phyloP scores from a whole-genome alignment of 23 tunicate species.

The Trididemnum miniatum region DNA sequence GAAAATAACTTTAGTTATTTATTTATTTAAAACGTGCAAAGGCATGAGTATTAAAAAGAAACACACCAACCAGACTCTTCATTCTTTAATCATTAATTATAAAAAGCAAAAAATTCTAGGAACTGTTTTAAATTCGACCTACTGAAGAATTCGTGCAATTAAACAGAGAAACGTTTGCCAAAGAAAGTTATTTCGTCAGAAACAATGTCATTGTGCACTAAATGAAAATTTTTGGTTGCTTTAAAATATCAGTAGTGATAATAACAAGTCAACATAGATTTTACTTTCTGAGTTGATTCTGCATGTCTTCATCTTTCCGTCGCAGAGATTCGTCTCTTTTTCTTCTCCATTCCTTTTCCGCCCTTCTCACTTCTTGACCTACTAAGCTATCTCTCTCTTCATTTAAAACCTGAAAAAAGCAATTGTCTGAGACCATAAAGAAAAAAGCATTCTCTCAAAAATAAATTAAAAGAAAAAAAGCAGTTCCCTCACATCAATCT shows the following conservation, averaged over 20 bases:
- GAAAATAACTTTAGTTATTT: no score
- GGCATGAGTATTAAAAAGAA: no score
- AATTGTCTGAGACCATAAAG: no score
- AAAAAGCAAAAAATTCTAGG: no score
- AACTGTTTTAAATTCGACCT: no score
- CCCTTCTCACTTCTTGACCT: constrained; percentile 30
- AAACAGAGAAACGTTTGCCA: no score
- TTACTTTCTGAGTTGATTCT: constrained; percentile 51
- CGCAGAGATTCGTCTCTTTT: constrained; percentile 52
- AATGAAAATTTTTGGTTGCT: neutral
- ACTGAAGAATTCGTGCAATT: no score
- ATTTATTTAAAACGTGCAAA: no score
- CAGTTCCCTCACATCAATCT: constrained; percentile 18
- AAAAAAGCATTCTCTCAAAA: neutral
- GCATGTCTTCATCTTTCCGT: constrained; percentile 69
- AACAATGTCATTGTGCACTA: neutral
- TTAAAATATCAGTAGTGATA: neutral
- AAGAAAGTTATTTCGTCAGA: neutral
- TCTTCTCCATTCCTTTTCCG: constrained; percentile 54
- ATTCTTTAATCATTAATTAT: no score
- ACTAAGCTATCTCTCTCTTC: constrained; percentile 30
- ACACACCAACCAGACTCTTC: no score
- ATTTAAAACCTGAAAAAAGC: constrained; percentile 31
- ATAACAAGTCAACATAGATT: neutral
- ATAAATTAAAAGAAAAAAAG: neutral